Evolutionary conservation across 2,113 vertebrate genomes (phyloP).

Genomic region (Amphiprion percula): DNA sequence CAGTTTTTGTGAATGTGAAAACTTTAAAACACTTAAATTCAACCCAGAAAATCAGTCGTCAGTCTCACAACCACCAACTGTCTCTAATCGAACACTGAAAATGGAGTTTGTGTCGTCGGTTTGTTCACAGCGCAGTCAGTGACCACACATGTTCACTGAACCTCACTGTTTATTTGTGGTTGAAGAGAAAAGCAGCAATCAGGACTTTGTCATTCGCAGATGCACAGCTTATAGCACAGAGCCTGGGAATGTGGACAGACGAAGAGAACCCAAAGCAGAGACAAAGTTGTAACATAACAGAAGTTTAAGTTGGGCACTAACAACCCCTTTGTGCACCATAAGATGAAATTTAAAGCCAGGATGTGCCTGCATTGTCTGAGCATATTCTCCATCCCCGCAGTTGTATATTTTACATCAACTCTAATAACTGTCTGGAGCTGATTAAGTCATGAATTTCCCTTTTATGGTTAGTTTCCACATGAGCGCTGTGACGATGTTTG

Average conservation of each 20-base stretch:
- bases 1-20: too few relatives aligned
- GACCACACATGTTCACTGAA: constrained; percentile 34
- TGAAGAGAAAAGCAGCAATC: constrained; percentile 52
- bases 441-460: not conserved
- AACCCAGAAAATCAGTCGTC: too few relatives aligned
- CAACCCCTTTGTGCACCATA: constrained; percentile 43
- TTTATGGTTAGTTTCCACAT: constrained; percentile 26
- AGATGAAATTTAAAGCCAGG: constrained; percentile 25
- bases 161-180: constrained; percentile 56
- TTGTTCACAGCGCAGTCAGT: constrained; percentile 30
- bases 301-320: constrained; percentile 40
- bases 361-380: constrained; percentile 11
- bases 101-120: constrained; percentile 11
- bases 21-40: too few relatives aligned
- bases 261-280: constrained; percentile 10
- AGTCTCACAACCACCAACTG: not conserved
- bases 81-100: not conserved
- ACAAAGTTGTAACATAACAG: constrained; percentile 36
- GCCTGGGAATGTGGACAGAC: constrained; percentile 45
- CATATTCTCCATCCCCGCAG: constrained; percentile 38
- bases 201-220: constrained; percentile 51
- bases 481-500: not conserved
- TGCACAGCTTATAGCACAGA: constrained; percentile 15
- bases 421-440: not conserved
- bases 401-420: not conserved